phyloP scores from a whole-genome alignment of 2,797 vertebrate genomes.

The Eutrigla gurnardus region DNA sequence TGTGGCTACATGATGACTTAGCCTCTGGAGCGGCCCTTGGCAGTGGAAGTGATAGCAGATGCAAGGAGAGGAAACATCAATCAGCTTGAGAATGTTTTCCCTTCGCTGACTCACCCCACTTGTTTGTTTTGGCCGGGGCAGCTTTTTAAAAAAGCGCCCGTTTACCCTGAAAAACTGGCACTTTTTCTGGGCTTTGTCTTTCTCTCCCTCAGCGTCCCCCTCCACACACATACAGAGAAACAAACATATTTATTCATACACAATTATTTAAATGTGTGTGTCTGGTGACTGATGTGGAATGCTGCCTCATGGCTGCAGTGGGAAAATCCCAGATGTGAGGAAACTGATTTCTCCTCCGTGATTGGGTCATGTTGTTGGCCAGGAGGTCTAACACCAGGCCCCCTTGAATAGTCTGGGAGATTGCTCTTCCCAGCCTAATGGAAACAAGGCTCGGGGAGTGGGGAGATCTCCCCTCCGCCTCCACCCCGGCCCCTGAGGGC shows the following conservation, averaged over 20 bases:
- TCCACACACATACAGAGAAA: conserved; percentile 38
- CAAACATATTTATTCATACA: conserved; percentile 46
- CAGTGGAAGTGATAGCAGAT: conserved; percentile 71
- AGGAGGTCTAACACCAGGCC: conserved; percentile 77
- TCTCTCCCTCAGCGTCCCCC: neutral
- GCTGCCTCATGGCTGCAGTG: conserved; percentile 70
- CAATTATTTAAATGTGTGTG: conserved; percentile 40
- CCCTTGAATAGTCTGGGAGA: conserved; percentile 76
- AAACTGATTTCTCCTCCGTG: conserved; percentile 68
- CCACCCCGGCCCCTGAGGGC: conserved; percentile 69
- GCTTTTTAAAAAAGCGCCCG: conserved; percentile 40
- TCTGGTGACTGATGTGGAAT: conserved; percentile 73
- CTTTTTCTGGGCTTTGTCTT: conserved; percentile 25
- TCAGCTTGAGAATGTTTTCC: conserved; percentile 72
- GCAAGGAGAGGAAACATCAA: conserved; percentile 77
- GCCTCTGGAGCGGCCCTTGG: conserved; percentile 52
- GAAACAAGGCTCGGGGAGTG: conserved; percentile 80
- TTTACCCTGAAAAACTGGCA: conserved; percentile 40
- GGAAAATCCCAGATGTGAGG: conserved; percentile 83
- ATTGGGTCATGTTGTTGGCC: conserved; percentile 74
- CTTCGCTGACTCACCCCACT: conserved; percentile 61
- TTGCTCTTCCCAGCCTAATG: conserved; percentile 83
- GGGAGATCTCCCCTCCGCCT: conserved; percentile 69
- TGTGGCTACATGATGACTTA: conserved; percentile 58
- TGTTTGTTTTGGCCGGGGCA: conserved; percentile 75